A percentile compares a stretch with the other conserved stretches of the same genome.
Conservation (phyloP, 2,113 vertebrate species). For the Phylloscopus trochiloides region DNA sequence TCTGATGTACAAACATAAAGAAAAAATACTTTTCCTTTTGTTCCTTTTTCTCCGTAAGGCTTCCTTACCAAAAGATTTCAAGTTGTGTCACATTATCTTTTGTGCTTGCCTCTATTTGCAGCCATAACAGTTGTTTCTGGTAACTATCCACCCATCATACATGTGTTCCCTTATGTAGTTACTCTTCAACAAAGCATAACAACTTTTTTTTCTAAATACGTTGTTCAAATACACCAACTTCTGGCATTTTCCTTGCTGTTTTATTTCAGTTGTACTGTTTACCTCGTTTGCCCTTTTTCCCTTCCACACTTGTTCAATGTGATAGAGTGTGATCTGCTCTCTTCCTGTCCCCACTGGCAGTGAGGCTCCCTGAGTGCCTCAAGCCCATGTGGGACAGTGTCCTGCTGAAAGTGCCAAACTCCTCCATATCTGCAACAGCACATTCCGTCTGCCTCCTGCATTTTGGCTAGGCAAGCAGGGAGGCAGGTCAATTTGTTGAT, state of each 20-base stretch:
- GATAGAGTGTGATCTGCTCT: background rate
- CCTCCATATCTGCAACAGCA: background rate
- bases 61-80: background rate
- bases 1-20: background rate
- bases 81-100: background rate
- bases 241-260: background rate
- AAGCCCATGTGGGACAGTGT: background rate
- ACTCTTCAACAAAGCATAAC: background rate
- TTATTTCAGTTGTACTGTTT: background rate
- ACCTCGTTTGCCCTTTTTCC: background rate
- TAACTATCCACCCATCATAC: background rate
- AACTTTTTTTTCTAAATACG: background rate
- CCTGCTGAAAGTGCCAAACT: background rate
- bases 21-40: background rate
- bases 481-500: background rate
- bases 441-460: background rate
- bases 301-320: background rate
- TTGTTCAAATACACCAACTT: background rate
- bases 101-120: background rate
- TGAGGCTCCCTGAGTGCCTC: background rate
- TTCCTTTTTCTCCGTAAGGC: background rate
- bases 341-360: background rate
- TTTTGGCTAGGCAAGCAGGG: background rate
- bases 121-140: background rate
- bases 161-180: background rate